A percentile compares a stretch with the other conserved stretches of the same genome.
phyloP scores from a whole-genome alignment of 2,113 vertebrate genomes.

The Suncus etruscus region DNA sequence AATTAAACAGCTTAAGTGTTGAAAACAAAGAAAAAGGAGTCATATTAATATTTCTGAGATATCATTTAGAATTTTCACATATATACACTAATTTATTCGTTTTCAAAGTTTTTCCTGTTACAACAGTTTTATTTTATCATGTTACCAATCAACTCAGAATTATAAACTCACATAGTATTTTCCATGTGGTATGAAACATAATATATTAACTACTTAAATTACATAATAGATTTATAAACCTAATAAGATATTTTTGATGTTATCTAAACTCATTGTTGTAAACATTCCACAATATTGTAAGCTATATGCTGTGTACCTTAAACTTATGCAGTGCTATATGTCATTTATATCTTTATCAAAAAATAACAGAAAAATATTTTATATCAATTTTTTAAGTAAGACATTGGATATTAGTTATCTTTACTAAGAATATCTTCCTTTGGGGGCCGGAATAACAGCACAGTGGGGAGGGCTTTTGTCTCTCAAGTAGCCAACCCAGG shows the following conservation, averaged over 20 bases:
- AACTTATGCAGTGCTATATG: neutral
- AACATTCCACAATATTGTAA: neutral
- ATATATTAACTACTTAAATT: neutral
- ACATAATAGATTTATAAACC: neutral
- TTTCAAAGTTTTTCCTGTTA: neutral
- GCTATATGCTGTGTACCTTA: neutral
- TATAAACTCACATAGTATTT: neutral
- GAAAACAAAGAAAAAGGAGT: conserved; percentile 3
- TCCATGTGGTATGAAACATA: neutral
- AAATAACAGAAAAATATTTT: neutral
- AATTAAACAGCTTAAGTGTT: conserved; percentile 41
- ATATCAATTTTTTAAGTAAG: neutral
- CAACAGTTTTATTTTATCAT: conserved; percentile 24
- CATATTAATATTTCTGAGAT: neutral
- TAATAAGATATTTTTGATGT: neutral
- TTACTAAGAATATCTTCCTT: neutral
- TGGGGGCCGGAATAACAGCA: neutral
- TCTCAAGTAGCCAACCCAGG: no score
- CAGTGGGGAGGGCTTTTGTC: no score
- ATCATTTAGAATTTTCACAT: neutral
- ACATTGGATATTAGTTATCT: neutral
- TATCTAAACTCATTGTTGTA: neutral
- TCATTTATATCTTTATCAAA: neutral
- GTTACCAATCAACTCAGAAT: neutral
- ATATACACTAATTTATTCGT: neutral